Base-by-base conservation (phyloP, 2,888 invertebrate genomes). In the Aleiodes leptofemur region DNA sequence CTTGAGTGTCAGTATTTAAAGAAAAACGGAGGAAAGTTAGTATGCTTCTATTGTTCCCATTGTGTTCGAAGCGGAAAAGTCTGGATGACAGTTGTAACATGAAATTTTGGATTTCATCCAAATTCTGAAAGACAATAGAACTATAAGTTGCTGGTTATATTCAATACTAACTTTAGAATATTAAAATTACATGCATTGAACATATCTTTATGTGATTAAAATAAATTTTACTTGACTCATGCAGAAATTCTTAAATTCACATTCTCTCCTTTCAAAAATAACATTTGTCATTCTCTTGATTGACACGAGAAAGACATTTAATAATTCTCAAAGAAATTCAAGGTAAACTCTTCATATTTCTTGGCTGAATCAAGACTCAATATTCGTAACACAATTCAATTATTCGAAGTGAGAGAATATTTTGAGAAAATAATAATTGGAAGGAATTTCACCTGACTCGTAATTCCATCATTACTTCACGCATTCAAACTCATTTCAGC, bases 21-120 rank as follows among this genome's bases (percentile, higher is more conserved):
- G 14, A 55, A 55, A 64, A 43, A 16, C 34, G 43, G 9, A 43
- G 43, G 34, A 34, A 64, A 64, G 64, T 43, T 61, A 16, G 38
- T 16, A 16, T 61, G 61, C 43, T 43, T 38, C 61, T 61, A 59
- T 59, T 34, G 14, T 8, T 64, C 14, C 43, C 64, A 64, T 64
- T 64, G 64, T 64, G 43, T 48, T 64, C 48, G 64, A 64, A 43
- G 64, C 64, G 64, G 64, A 64, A 64, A 64, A 64, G 43, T 48
- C 64, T 64, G 48, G 64, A 64, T 64, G 64, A 64, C 64, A 64
- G 16, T 64, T 48, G 64, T 48, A 48, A 64, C 64, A 64, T 48
- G 64, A 48, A 64, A 64, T 64, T 64, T 64, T 64, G 64, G 64
- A 64, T 43, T 16, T 14, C 48, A 14, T 64, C 64, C 64, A 64